Evolutionary conservation across 2,888 invertebrate species (phyloP), one percentile per base, ranked within the genome.

Genomic region (Rhagonycha fulva): DNA sequence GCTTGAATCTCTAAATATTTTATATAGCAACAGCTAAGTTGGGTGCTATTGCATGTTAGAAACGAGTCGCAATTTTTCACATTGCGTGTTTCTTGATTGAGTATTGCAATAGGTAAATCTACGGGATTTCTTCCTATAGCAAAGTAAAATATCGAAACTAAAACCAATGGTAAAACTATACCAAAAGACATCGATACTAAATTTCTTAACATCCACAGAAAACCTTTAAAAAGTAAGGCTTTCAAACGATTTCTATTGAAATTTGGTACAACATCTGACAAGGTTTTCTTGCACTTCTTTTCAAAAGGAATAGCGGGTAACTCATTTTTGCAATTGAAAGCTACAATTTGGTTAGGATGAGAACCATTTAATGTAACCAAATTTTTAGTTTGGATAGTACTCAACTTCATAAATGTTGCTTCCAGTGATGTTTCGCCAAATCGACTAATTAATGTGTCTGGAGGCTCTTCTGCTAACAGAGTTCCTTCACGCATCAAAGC

Each of bases 151-250:
- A 98, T 88, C 19, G 96, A 89, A 84, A 95, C 95, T 89, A 97
- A 96, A 11, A 94, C 90, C 3, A 96, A 92, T 0, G 97, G 97
- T 70, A 98, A 89, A 12, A 94, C 93, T 79, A 96, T 92, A 82
- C 97, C 94, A 87, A 97, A 97, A 62, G 94, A 87, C 90, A 98
- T 92, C 47, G 96, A 91, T 0, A 94, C 93, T 79, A 93, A 91
- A 87, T 96, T 96, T 82, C 96, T 91, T 89, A 94, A 93, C 90
- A 96, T 93, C 92, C 95, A 95, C 71, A 96, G 89, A 83, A 95
- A 94, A 86, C 96, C 96, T 87, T 96, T 97, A 94, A 96, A 95
- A 63, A 96, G 91, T 23, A 97, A 87, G 0, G 96, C 95, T 82
- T 92, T 92, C 93, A 96, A 94, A 62, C 82, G 83, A 62, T 70